Conservation (phyloP, 2,113 vertebrate genomes). For the Takifugu bimaculatus region DNA sequence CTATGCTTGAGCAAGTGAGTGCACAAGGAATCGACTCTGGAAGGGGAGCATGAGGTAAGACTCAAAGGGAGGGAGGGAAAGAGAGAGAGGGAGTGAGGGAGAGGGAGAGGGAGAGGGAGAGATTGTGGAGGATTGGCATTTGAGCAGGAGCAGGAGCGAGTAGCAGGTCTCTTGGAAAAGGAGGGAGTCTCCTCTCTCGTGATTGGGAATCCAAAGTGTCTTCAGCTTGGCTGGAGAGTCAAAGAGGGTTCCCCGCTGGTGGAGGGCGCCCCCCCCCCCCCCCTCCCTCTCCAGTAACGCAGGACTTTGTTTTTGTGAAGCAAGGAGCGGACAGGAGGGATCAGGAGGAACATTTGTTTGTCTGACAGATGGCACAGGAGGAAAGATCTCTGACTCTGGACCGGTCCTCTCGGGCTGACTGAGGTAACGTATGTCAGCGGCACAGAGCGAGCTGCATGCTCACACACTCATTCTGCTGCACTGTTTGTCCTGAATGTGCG, state of each 20-base stretch:
- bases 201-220: slow-evolving; percentile 40
- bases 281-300: slow-evolving; percentile 17
- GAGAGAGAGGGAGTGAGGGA: no score
- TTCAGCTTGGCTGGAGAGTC: slow-evolving; percentile 34
- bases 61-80: no score
- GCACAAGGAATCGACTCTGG: slow-evolving; percentile 32
- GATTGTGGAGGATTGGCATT: slow-evolving; percentile 26
- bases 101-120: no score
- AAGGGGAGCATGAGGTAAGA: slow-evolving; percentile 38
- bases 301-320: slow-evolving; percentile 50
- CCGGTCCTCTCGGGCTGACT: slow-evolving; percentile 20
- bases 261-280: slow-evolving; percentile 26
- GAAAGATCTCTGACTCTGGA: slow-evolving; percentile 64
- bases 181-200: slow-evolving; percentile 40
- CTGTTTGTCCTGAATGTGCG: slow-evolving; percentile 39
- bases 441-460: slow-evolving; percentile 16
- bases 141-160: slow-evolving; percentile 42
- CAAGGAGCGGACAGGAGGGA: slow-evolving; percentile 31
- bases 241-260: slow-evolving; percentile 37
- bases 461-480: slow-evolving; percentile 28
- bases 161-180: slow-evolving; percentile 38
- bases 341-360: neutral
- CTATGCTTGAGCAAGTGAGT: no score
- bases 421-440: slow-evolving; percentile 63
- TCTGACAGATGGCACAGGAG: slow-evolving; percentile 65